phyloP scores from a whole-genome alignment of 64 coral and sea anemone species.

The Pocillopora verrucosa region DNA sequence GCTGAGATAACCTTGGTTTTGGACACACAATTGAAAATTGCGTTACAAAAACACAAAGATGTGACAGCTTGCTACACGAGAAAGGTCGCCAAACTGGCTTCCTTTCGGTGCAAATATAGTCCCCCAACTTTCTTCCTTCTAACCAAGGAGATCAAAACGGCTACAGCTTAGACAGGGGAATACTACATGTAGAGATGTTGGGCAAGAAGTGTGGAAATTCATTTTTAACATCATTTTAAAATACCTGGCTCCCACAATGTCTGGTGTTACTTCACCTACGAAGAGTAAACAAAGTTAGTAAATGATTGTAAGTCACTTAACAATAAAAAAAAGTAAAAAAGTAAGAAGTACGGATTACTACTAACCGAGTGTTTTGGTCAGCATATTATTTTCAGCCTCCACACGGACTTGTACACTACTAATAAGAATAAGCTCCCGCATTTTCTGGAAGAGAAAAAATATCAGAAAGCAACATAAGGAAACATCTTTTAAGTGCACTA shows the following conservation, averaged over 20 bases:
- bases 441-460: slow-evolving; percentile 77
- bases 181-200: too few relatives aligned
- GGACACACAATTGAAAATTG: too few relatives aligned
- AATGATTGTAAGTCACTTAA: too few relatives aligned
- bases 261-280: slow-evolving; percentile 82
- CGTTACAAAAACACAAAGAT: too few relatives aligned
- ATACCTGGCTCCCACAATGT: slow-evolving; percentile 64
- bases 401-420: slow-evolving; percentile 85
- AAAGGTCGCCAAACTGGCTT: too few relatives aligned
- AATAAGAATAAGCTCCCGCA: slow-evolving; percentile 84
- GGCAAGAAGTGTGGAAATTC: too few relatives aligned
- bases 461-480: not conserved
- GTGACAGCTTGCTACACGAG: too few relatives aligned
- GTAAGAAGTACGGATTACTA: not conserved
- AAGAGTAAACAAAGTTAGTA: not conserved
- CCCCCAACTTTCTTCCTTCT: too few relatives aligned
- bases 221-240: not conserved
- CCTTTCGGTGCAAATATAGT: too few relatives aligned
- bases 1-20: too few relatives aligned
- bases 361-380: slow-evolving; percentile 88
- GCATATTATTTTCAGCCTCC: slow-evolving; percentile 83
- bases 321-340: not conserved
- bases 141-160: too few relatives aligned
- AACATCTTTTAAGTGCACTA: not conserved
- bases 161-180: too few relatives aligned